These are phyloP conservation scores for Tetramorium parvispinum DNA, from an alignment of 1,140 invertebrate genomes.

Conservation along the genomic window DNA sequence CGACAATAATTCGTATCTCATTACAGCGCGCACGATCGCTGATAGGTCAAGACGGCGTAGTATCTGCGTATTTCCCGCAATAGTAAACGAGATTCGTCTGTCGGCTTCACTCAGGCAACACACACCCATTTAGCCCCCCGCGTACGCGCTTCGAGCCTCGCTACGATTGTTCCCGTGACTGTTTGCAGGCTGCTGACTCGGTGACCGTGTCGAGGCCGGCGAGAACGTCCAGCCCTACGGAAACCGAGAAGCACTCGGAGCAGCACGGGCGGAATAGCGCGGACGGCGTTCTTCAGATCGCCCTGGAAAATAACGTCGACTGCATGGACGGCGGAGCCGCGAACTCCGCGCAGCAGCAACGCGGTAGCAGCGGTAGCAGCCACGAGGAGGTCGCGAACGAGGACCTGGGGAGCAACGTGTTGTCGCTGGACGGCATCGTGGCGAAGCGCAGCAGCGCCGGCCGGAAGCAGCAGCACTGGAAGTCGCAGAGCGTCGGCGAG, in stretches of 20 bases:
- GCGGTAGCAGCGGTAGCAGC: conserved; percentile 60
- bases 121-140: conserved; percentile 22
- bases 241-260: conserved; percentile 58
- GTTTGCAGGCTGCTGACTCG: conserved; percentile 75
- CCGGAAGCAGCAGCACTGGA: conserved; percentile 83
- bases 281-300: conserved; percentile 14
- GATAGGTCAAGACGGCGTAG: conserved; percentile 57
- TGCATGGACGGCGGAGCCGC: not conserved
- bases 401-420: conserved; percentile 7
- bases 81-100: conserved; percentile 56
- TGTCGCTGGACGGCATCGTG: conserved; percentile 66
- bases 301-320: conserved; percentile 38
- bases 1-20: conserved; percentile 67
- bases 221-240: conserved; percentile 73
- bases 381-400: conserved; percentile 65
- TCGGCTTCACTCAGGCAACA: conserved; percentile 45
- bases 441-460: conserved; percentile 75
- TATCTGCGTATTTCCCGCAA: conserved; percentile 49
- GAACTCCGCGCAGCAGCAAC: conserved; percentile 42
- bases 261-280: conserved; percentile 25
- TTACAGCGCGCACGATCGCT: conserved; percentile 64
- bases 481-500: conserved; percentile 85
- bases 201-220: conserved; percentile 62
- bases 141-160: not conserved
- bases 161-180: conserved; percentile 49